A percentile compares a stretch with the other conserved stretches of the same genome.
These are phyloP conservation scores for Pseudolaguvia tuberculata DNA, from an alignment of 2,113 vertebrate genomes.

Conservation along the genomic window DNA sequence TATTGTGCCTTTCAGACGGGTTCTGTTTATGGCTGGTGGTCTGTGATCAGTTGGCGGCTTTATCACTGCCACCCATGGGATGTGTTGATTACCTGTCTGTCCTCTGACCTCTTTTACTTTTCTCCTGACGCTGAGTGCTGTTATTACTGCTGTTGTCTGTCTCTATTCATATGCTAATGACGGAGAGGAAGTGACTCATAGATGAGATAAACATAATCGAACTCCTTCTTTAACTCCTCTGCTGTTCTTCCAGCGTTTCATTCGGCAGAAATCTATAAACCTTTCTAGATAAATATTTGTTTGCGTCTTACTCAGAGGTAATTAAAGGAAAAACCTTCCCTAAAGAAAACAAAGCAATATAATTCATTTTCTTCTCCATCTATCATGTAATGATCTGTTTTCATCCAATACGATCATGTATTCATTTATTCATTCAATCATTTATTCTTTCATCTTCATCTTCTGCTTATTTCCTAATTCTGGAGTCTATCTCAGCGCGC, in stretches of 20 bases:
- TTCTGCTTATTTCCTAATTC: too few species aligned
- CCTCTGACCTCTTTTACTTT: constrained; percentile 10
- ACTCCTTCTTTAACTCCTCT: neutral
- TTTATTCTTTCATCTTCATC: neutral
- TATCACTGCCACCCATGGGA: neutral
- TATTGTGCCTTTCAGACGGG: too few species aligned
- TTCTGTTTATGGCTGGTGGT: neutral
- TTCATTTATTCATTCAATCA: neutral
- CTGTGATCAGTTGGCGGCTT: constrained; percentile 22
- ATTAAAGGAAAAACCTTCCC: neutral
- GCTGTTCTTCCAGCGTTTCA: neutral
- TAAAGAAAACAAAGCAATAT: neutral
- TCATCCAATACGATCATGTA: neutral
- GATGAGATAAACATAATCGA: neutral
- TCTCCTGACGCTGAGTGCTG: constrained; percentile 13
- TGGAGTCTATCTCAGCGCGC: too few species aligned
- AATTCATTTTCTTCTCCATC: neutral
- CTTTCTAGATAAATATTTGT: neutral
- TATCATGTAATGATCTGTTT: neutral
- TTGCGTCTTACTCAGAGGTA: neutral
- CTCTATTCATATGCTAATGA: constrained; percentile 21
- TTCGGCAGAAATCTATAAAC: neutral
- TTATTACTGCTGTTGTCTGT: neutral
- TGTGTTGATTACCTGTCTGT: constrained; percentile 36
- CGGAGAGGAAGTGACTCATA: neutral